These are phyloP conservation scores for Lepetodrilus schrolli DNA, from an alignment of 2,888 invertebrate genomes.

Conservation along the genomic window DNA sequence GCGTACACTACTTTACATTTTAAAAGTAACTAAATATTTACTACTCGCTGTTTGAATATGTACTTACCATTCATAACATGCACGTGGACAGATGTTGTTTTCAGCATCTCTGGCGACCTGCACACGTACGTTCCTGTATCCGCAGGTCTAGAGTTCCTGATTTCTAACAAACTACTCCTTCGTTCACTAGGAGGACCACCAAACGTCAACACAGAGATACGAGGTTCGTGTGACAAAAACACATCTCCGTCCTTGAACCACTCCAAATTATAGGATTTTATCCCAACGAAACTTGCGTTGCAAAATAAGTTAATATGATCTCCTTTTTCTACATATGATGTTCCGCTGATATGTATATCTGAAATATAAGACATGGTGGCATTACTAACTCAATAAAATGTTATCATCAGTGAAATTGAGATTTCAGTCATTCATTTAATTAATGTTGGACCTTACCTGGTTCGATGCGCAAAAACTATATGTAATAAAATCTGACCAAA, in stretches of 20 bases:
- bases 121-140: constrained; percentile 31
- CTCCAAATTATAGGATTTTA: constrained; percentile 29
- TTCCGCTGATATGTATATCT: constrained; percentile 45
- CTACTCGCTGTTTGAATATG: too few relatives aligned
- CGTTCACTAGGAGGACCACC: constrained; percentile 20
- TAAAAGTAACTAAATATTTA: too few relatives aligned
- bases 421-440: too few relatives aligned
- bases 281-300: constrained; percentile 38
- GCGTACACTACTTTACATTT: too few relatives aligned
- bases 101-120: constrained; percentile 13
- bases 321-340: constrained; percentile 39
- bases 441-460: too few relatives aligned
- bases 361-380: constrained; percentile 12
- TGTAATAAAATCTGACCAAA: too few relatives aligned
- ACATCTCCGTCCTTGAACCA: constrained; percentile 45
- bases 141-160: background rate
- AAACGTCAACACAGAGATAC: constrained; percentile 26
- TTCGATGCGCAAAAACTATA: too few relatives aligned
- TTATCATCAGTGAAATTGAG: background rate
- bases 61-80: constrained; percentile 33
- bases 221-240: constrained; percentile 7
- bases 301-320: constrained; percentile 40
- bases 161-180: constrained; percentile 30
- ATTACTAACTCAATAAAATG: background rate
- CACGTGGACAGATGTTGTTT: constrained; percentile 31